These are phyloP conservation scores for Leucopsar rothschildi DNA, from an alignment of 2,113 vertebrate species.

Conservation along the genomic window DNA sequence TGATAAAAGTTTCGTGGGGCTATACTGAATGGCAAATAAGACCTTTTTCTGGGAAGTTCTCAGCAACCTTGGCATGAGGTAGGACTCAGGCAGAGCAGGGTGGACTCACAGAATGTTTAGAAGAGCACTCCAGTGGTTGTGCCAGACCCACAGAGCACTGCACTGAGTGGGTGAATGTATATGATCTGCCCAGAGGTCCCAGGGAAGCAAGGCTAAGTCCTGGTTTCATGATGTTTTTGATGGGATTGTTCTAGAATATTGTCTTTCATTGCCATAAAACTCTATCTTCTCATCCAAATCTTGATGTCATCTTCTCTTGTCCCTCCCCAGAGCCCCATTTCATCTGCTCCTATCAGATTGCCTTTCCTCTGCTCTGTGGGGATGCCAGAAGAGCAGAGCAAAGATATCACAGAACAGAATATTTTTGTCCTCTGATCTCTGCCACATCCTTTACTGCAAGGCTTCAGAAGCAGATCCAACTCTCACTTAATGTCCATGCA, in stretches of 20 bases:
- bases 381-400: neutral
- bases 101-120: neutral
- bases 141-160: neutral
- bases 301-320: neutral
- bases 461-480: neutral
- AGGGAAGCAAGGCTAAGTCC: neutral
- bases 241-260: neutral
- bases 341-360: neutral
- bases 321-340: neutral
- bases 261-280: neutral
- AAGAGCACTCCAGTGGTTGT: neutral
- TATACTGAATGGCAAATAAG: neutral
- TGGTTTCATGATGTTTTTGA: neutral
- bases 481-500: neutral
- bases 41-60: neutral
- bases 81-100: neutral
- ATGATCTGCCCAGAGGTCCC: neutral
- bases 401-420: neutral
- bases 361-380: neutral
- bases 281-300: neutral
- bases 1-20: neutral
- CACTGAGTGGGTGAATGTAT: neutral
- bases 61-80: neutral
- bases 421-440: neutral
- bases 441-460: neutral